Conservation (phyloP, 2,797 vertebrate species). For the Amblyopsis hoosieri region DNA sequence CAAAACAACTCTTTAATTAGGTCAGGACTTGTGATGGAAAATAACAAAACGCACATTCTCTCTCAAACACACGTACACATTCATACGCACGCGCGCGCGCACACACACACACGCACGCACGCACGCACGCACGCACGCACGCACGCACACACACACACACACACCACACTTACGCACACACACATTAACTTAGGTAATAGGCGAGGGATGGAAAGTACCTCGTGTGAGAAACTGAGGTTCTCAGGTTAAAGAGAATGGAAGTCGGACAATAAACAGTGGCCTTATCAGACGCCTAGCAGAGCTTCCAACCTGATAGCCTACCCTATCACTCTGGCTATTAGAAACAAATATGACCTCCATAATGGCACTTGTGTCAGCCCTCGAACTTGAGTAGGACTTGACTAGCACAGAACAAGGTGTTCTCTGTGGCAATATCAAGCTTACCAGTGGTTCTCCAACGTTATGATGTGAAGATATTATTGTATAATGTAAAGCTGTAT, state of each 20-base stretch:
- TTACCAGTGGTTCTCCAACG: no score
- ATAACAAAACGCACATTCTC: slow-evolving; percentile 20
- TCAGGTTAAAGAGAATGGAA: slow-evolving; percentile 71
- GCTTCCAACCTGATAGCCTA: slow-evolving; percentile 65
- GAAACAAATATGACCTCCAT: slow-evolving; percentile 64
- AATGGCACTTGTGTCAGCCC: slow-evolving; percentile 14
- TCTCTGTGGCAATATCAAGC: no score
- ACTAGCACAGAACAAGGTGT: neutral
- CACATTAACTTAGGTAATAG: slow-evolving; percentile 53
- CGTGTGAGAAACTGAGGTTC: slow-evolving; percentile 55
- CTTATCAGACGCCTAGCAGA: slow-evolving; percentile 72
- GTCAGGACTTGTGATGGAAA: slow-evolving; percentile 50
- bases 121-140: neutral
- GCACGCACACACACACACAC: neutral
- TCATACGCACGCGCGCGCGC: slow-evolving; percentile 6
- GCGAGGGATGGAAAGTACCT: slow-evolving; percentile 66
- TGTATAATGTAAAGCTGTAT: no score
- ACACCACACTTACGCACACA: slow-evolving; percentile 7
- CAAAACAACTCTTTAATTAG: slow-evolving; percentile 55
- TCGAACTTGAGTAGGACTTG: slow-evolving; percentile 2
- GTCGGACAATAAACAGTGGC: slow-evolving; percentile 74
- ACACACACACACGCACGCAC: neutral
- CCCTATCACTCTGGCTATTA: slow-evolving; percentile 55
- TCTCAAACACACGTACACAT: slow-evolving; percentile 4
- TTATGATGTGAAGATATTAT: no score